phyloP scores from a whole-genome alignment of 2,113 vertebrate genomes.

The Dipodomys spectabilis region DNA sequence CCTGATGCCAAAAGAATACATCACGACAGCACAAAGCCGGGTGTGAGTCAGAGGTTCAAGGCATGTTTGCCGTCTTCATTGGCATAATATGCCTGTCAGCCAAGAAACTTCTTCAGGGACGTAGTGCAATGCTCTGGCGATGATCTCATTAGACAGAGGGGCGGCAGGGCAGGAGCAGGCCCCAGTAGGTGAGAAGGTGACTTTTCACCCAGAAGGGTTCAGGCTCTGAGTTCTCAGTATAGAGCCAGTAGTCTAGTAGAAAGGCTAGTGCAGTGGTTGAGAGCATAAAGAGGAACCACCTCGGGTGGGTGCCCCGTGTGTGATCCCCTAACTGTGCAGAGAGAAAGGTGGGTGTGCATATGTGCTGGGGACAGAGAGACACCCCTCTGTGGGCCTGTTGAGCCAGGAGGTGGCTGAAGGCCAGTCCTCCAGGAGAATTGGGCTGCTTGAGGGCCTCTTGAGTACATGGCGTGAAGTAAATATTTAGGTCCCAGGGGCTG shows the following conservation, averaged over 20 bases:
- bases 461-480: slow-evolving; percentile 65
- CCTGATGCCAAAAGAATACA: slow-evolving; percentile 2
- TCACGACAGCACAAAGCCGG: not conserved
- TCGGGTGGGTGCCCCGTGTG: not conserved
- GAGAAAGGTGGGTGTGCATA: not conserved
- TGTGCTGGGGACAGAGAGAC: not conserved
- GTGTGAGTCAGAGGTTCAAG: slow-evolving; percentile 42
- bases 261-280: not conserved
- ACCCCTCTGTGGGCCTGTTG: not conserved
- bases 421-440: not conserved
- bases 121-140: not conserved
- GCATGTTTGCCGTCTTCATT: not conserved
- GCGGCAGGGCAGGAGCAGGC: not conserved
- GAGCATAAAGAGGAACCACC: not conserved
- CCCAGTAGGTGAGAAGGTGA: not conserved
- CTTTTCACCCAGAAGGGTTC: slow-evolving; percentile 31
- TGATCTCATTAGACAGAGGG: not conserved
- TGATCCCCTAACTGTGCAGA: not conserved
- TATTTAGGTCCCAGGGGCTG: slow-evolving; percentile 57
- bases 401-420: not conserved
- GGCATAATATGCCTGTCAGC: slow-evolving; percentile 22
- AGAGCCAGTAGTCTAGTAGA: not conserved
- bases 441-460: slow-evolving; percentile 41
- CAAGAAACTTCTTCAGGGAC: not conserved
- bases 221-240: not conserved